Evolutionary conservation across 30 jellyfish, hydroid and myxozoan genomes (phyloP).

Genomic region (Rhopilema esculentum): DNA sequence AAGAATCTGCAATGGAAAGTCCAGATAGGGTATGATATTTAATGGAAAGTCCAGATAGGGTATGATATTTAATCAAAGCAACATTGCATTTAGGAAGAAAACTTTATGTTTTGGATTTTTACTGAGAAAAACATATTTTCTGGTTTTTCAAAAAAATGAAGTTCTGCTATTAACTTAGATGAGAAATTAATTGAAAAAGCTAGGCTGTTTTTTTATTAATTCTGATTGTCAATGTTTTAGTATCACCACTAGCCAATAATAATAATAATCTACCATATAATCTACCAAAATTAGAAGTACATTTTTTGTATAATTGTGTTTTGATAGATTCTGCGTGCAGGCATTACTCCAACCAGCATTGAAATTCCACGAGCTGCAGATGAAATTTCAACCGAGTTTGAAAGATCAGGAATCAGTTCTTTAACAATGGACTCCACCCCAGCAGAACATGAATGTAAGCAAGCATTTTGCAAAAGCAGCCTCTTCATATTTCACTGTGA

Average conservation of each 20-base stretch:
- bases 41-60: conserved; percentile 59
- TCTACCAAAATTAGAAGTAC: background rate
- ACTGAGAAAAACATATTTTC: too few species aligned
- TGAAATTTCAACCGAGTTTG: conserved; percentile 55
- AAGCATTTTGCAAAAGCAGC: too few species aligned
- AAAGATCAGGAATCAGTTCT: conserved; percentile 36
- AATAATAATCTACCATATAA: background rate
- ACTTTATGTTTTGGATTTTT: too few species aligned
- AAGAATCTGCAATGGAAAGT: conserved; percentile 34
- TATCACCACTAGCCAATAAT: background rate
- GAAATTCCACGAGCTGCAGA: conserved; percentile 51
- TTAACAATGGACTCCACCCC: conserved; percentile 25
- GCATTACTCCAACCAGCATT: conserved; percentile 47
- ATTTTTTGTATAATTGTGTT: too few species aligned
- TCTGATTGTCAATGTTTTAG: too few species aligned
- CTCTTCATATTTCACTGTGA: background rate
- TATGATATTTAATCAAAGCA: background rate
- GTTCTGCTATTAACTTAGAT: too few species aligned
- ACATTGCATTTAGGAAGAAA: too few species aligned
- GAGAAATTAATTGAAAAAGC: too few species aligned
- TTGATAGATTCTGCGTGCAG: conserved; percentile 11
- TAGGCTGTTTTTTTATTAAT: too few species aligned
- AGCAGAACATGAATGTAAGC: conserved; percentile 38
- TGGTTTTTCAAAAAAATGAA: too few species aligned
- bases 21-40: conserved; percentile 47